Percentiles rank a stretch among this genome's conserved stretches.
Evolutionary conservation across 2,888 invertebrate genomes (phyloP).

Genomic region (Scaeva pyrastri): DNA sequence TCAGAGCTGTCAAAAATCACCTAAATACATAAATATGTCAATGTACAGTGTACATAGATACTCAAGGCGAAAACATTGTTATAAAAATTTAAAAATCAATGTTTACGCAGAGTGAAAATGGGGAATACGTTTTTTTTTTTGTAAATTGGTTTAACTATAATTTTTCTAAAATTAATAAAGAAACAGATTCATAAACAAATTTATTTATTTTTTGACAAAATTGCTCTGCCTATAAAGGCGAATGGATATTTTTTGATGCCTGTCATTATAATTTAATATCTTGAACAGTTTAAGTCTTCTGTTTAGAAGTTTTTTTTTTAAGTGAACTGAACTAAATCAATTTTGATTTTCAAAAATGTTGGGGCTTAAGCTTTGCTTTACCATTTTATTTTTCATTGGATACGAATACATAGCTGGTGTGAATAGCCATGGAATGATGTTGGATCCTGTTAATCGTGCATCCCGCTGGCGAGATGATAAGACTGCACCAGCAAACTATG

Average conservation of each 20-base stretch:
- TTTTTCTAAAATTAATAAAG: too few relatives aligned
- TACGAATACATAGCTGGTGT: constrained; percentile 43
- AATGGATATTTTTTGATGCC: background rate
- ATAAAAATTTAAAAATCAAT: too few relatives aligned
- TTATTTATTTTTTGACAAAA: too few relatives aligned
- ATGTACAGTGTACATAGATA: too few relatives aligned
- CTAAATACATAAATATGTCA: too few relatives aligned
- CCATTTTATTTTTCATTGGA: constrained; percentile 10
- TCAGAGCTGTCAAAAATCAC: too few relatives aligned
- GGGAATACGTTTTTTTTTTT: too few relatives aligned
- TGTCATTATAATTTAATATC: background rate
- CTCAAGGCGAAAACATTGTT: too few relatives aligned
- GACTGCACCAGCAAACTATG: constrained; percentile 84
- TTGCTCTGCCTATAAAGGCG: background rate
- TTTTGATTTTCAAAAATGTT: constrained; percentile 5
- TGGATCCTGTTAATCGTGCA: constrained; percentile 85
- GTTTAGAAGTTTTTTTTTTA: too few relatives aligned
- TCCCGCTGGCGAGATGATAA: constrained; percentile 85
- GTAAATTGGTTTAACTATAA: too few relatives aligned
- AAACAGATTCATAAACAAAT: too few relatives aligned
- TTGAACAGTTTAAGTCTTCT: background rate
- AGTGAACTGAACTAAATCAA: background rate
- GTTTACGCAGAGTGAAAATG: too few relatives aligned
- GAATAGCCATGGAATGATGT: constrained; percentile 85
- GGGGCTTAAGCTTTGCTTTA: background rate